Conservation (phyloP, 2,797 vertebrate species). For the Masticophis lateralis region DNA sequence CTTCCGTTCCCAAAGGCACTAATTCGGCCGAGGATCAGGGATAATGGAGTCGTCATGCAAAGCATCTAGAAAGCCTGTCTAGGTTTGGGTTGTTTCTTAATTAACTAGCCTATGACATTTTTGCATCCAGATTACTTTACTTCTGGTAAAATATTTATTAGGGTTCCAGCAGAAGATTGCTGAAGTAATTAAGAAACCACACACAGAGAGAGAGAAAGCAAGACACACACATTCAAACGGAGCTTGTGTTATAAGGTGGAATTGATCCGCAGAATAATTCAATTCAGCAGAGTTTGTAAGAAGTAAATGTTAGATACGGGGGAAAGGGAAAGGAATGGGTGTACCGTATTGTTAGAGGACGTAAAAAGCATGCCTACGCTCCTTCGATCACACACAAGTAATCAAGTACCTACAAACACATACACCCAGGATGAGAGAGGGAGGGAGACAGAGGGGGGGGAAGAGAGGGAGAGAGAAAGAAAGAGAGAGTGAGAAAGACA, state of each 20-base stretch:
- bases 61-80: background rate
- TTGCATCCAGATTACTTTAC: too few relatives aligned
- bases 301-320: background rate
- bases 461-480: too few relatives aligned
- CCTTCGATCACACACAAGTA: background rate
- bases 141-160: background rate
- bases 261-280: background rate
- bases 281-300: background rate
- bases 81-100: background rate
- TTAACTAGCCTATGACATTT: background rate
- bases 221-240: background rate
- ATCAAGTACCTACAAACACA: background rate
- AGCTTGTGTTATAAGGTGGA: background rate
- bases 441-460: too few relatives aligned
- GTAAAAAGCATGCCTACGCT: background rate
- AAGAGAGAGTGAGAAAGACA: too few relatives aligned
- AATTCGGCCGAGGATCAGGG: background rate
- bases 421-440: too few relatives aligned
- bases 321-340: background rate
- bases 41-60: background rate
- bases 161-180: background rate
- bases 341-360: background rate
- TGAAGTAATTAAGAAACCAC: background rate
- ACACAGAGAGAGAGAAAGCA: background rate
- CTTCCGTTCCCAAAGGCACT: background rate